Conservation (phyloP, 2,888 invertebrate species). For the Diarsia rubi region DNA sequence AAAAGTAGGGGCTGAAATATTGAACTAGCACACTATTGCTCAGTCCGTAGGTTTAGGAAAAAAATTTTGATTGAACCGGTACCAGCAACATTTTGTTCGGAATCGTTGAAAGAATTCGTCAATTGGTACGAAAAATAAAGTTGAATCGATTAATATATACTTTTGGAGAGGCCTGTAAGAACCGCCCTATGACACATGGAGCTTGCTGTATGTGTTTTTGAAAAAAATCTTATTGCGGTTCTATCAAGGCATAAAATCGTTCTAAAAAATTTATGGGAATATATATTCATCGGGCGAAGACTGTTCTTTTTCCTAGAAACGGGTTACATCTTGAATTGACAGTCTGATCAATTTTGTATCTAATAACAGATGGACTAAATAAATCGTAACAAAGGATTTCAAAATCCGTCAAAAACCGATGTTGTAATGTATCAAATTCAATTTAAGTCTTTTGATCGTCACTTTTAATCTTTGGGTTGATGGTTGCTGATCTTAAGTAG, state of each 20-base stretch:
- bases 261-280: constrained; percentile 17
- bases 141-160: constrained; percentile 67
- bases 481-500: background rate
- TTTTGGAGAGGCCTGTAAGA: constrained; percentile 39
- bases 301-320: constrained; percentile 9
- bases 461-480: background rate
- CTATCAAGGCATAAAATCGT: constrained; percentile 3
- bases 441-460: background rate
- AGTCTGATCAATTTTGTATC: background rate
- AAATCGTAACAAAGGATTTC: background rate
- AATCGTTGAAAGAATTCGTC: constrained; percentile 70
- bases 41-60: constrained; percentile 75
- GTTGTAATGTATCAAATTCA: background rate
- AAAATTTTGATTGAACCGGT: constrained; percentile 83
- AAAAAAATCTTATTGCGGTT: constrained; percentile 6
- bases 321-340: background rate
- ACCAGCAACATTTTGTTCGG: constrained; percentile 73
- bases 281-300: constrained; percentile 25
- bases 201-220: constrained; percentile 9
- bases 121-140: constrained; percentile 70
- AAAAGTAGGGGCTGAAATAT: constrained; percentile 74
- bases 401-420: background rate
- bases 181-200: constrained; percentile 4
- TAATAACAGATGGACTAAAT: background rate
- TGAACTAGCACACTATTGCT: constrained; percentile 69